Conservation (phyloP, 1,140 invertebrate species). For the Micrasema minimum region DNA sequence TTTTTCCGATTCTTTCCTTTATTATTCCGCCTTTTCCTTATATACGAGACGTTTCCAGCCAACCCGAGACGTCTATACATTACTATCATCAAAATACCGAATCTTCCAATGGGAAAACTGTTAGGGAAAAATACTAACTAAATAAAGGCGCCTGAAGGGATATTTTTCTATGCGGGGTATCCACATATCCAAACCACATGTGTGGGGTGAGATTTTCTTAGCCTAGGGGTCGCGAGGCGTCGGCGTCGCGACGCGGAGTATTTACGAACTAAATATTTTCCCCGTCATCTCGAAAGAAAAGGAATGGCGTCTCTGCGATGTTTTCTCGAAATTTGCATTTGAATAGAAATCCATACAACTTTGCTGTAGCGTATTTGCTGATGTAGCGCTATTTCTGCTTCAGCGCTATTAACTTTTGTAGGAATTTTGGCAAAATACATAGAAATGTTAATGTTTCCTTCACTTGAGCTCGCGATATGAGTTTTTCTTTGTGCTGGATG, state of each 20-base stretch:
- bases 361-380: background rate
- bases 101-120: slow-evolving; percentile 30
- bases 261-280: slow-evolving; percentile 37
- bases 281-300: slow-evolving; percentile 6
- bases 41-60: slow-evolving; percentile 18
- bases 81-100: slow-evolving; percentile 46
- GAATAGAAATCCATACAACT: slow-evolving; percentile 1
- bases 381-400: background rate
- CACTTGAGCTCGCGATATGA: too few species aligned
- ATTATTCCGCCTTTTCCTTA: slow-evolving; percentile 36
- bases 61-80: slow-evolving; percentile 44
- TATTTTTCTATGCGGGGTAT: background rate
- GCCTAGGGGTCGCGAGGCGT: slow-evolving; percentile 15
- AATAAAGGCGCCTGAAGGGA: background rate
- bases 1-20: slow-evolving; percentile 33
- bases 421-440: too few species aligned
- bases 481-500: too few species aligned
- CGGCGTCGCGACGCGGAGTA: slow-evolving; percentile 30
- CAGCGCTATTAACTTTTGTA: too few species aligned
- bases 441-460: too few species aligned
- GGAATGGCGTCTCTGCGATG: background rate
- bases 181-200: slow-evolving; percentile 40
- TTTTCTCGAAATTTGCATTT: slow-evolving; percentile 19
- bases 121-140: slow-evolving; percentile 18
- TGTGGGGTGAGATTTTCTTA: slow-evolving; percentile 22